These are phyloP conservation scores for Cyanoramphus novaezelandiae DNA, from an alignment of 2,113 vertebrate species.

Conservation along the genomic window DNA sequence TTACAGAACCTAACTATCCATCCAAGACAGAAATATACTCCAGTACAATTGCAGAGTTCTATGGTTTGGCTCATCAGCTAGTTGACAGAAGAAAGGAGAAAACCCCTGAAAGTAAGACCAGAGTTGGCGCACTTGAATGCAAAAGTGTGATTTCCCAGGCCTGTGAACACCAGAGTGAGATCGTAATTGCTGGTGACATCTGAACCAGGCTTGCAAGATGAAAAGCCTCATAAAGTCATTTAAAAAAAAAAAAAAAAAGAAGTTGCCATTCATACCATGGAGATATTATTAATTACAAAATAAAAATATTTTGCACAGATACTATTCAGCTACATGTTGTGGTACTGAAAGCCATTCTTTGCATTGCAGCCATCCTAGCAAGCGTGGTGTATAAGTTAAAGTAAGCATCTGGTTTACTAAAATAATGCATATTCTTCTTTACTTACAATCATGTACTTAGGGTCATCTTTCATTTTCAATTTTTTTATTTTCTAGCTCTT, in stretches of 20 bases:
- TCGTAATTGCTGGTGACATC: not conserved
- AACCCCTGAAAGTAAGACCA: not conserved
- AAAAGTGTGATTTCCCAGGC: not conserved
- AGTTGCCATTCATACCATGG: not conserved
- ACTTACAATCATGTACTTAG: not conserved
- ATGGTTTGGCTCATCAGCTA: not conserved
- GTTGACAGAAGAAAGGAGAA: not conserved
- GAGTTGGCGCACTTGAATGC: not conserved
- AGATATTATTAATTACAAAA: constrained; percentile 12
- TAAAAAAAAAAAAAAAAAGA: not conserved
- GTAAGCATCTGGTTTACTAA: not conserved
- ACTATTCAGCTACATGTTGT: not conserved
- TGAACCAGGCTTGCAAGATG: not conserved
- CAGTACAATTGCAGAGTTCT: not conserved
- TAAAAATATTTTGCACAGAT: not conserved
- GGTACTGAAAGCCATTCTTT: constrained; percentile 19
- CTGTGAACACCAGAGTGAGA: not conserved
- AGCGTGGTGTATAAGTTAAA: not conserved
- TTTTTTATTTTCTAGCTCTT: not conserved
- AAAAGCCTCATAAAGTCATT: not conserved
- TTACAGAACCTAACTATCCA: not conserved
- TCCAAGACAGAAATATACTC: not conserved
- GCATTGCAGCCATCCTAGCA: constrained; percentile 26
- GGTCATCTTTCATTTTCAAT: not conserved
- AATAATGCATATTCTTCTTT: not conserved